Conservation (phyloP, 2,888 invertebrate genomes). For the Eueremaeus valkanovi region DNA sequence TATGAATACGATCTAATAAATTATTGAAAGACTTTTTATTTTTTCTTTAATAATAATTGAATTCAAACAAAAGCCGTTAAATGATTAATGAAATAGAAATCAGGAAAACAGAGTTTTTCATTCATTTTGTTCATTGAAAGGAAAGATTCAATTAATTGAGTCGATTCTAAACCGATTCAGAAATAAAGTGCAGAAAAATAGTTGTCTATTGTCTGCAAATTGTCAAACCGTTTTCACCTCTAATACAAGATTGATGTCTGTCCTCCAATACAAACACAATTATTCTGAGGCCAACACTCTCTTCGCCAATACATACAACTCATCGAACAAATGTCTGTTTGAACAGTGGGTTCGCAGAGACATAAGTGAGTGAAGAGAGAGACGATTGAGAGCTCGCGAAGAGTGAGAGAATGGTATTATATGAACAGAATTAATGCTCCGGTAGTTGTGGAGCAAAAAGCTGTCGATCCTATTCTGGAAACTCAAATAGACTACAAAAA, state of each 20-base stretch:
- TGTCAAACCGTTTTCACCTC: conserved; percentile 1
- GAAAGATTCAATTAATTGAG: conserved; percentile 1
- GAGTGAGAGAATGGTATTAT: background rate
- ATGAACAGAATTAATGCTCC: no score
- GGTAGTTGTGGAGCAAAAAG: background rate
- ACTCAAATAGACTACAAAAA: conserved; percentile 10
- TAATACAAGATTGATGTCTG: conserved; percentile 26
- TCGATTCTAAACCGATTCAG: background rate
- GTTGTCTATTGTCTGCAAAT: background rate
- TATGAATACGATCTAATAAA: background rate
- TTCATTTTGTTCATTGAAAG: background rate
- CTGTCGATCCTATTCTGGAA: conserved; percentile 20
- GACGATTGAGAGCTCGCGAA: background rate
- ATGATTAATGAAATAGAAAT: conserved; percentile 3
- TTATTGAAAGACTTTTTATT: background rate
- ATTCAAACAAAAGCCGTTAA: background rate
- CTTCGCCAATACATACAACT: background rate
- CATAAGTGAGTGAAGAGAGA: background rate
- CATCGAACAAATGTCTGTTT: conserved; percentile 8
- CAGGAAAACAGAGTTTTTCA: background rate
- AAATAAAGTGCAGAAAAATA: background rate
- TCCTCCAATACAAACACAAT: conserved; percentile 27
- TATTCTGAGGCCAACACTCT: conserved; percentile 32
- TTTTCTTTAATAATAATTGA: background rate
- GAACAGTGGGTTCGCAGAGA: conserved; percentile 19